Percentiles rank a stretch among this genome's conserved stretches.
Conservation (phyloP, 35 echinoderm and acorn worm genomes). For the Ptychodera flava region DNA sequence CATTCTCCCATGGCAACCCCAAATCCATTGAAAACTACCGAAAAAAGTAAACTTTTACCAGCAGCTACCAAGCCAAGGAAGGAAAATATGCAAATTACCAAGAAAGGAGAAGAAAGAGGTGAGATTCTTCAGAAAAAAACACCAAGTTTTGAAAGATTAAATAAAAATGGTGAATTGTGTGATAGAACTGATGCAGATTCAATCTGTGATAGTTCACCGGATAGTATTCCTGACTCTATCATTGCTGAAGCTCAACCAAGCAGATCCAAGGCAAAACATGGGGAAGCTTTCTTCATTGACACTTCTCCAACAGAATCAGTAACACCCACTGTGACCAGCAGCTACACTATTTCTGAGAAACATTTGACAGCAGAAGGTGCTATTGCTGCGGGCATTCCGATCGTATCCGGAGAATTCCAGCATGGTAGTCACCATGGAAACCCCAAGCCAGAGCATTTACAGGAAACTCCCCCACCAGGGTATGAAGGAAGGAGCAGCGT, state of each 20-base stretch:
- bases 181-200: background rate
- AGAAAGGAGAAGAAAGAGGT: conserved; percentile 59
- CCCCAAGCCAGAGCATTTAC: background rate
- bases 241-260: background rate
- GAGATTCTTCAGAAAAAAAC: background rate
- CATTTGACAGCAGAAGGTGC: background rate
- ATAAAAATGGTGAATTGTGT: background rate
- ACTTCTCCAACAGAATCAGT: background rate
- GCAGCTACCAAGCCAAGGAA: conserved; percentile 50
- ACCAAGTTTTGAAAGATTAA: background rate
- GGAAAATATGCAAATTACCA: conserved; percentile 48
- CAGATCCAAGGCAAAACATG: conserved; percentile 44
- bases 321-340: background rate
- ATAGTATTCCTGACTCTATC: background rate
- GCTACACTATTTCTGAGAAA: background rate
- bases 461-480: background rate
- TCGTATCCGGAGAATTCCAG: background rate
- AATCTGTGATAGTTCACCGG: background rate
- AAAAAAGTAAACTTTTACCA: conserved; percentile 25
- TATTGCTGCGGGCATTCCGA: background rate
- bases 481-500: background rate
- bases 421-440: background rate
- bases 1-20: background rate
- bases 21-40: background rate
- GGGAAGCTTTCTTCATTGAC: conserved; percentile 72